Percentiles rank a stretch among this genome's conserved stretches.
phyloP scores from a whole-genome alignment of 2,113 vertebrate species.

The Grammomys surdaster region DNA sequence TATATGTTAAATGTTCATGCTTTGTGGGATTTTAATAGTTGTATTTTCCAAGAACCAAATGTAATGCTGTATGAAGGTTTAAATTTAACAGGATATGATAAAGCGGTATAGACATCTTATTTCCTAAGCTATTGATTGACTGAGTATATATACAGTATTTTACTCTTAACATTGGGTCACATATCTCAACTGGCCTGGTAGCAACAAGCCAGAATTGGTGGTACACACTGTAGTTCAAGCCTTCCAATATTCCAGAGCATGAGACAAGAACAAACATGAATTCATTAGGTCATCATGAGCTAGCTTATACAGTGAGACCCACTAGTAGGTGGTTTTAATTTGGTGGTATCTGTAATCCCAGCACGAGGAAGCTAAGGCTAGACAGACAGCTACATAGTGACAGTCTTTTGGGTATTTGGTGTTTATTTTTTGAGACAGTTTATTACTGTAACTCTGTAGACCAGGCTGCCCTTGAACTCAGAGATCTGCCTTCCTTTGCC shows the following conservation, averaged over 20 bases:
- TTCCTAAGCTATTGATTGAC: neutral
- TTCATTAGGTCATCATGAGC: neutral
- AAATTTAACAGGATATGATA: neutral
- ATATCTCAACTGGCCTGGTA: neutral
- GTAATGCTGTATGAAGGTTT: slow-evolving; percentile 37
- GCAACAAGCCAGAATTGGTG: neutral
- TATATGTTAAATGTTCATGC: neutral
- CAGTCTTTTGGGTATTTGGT: neutral
- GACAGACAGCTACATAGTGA: neutral
- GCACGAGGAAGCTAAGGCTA: neutral
- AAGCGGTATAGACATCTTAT: neutral
- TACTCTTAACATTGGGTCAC: slow-evolving; percentile 18
- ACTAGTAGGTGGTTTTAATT: neutral
- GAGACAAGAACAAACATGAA: neutral
- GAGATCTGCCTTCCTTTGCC: neutral
- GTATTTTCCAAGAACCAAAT: slow-evolving; percentile 47
- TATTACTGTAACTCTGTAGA: neutral
- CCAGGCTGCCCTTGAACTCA: neutral
- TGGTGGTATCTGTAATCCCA: neutral
- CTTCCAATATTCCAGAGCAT: neutral
- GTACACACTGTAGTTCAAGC: neutral
- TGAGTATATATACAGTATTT: neutral
- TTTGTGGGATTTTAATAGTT: neutral
- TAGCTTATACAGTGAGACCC: neutral
- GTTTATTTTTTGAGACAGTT: neutral